Evolutionary conservation across 2,888 invertebrate genomes (phyloP).

Genomic region (Pelosia muscerda): DNA sequence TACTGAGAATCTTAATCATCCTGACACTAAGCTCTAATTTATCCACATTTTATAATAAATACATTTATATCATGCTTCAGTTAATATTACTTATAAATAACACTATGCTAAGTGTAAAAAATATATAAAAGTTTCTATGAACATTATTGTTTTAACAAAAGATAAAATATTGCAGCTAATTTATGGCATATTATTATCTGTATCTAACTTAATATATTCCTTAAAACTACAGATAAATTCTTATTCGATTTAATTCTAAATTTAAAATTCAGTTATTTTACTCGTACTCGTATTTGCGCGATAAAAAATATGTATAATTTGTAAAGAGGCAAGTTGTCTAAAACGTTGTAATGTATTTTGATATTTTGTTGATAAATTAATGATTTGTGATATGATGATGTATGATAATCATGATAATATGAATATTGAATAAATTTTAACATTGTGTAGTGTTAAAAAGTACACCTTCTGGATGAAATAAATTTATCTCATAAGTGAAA

Average conservation of each 20-base stretch:
- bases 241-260: slow-evolving; percentile 6
- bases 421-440: neutral
- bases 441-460: neutral
- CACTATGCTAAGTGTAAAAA: slow-evolving; percentile 31
- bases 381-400: too few relatives aligned
- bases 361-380: neutral
- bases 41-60: slow-evolving; percentile 50
- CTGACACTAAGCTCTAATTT: slow-evolving; percentile 35
- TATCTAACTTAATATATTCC: slow-evolving; percentile 24
- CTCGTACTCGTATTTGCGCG: neutral
- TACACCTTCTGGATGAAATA: too few relatives aligned
- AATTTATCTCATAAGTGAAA: too few relatives aligned
- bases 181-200: slow-evolving; percentile 77
- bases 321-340: neutral
- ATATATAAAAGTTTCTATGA: slow-evolving; percentile 45
- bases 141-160: slow-evolving; percentile 59
- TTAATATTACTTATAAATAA: slow-evolving; percentile 29
- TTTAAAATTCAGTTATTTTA: slow-evolving; percentile 11
- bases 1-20: slow-evolving; percentile 47
- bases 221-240: slow-evolving; percentile 7
- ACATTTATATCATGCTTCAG: slow-evolving; percentile 43
- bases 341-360: neutral
- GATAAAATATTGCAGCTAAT: slow-evolving; percentile 74
- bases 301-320: neutral
- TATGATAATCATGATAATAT: too few relatives aligned